These are phyloP conservation scores for Anomalospiza imberbis DNA, from an alignment of 2,797 vertebrate species.

Conservation along the genomic window DNA sequence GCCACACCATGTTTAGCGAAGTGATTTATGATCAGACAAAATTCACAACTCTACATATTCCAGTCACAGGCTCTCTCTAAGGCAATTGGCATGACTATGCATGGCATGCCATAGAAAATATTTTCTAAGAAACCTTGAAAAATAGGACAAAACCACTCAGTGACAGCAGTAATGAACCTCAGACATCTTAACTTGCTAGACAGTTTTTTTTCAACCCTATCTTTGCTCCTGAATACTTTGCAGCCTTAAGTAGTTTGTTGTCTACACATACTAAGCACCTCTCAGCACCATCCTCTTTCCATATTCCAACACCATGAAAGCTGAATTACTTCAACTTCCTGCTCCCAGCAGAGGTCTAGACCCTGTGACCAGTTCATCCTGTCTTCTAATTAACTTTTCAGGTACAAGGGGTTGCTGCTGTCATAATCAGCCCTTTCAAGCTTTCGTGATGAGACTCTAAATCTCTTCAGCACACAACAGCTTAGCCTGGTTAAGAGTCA, in stretches of 20 bases:
- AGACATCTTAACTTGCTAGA: background rate
- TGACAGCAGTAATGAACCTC: background rate
- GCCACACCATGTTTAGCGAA: background rate
- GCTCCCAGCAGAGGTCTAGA: background rate
- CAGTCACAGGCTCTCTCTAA: background rate
- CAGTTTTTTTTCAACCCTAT: background rate
- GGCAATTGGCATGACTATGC: background rate
- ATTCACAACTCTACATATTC: background rate
- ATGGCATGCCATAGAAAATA: background rate
- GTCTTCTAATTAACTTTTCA: background rate
- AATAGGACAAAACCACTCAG: background rate
- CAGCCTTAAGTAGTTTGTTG: background rate
- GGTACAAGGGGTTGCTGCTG: background rate
- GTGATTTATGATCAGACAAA: slow-evolving; percentile 11
- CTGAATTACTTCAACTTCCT: background rate
- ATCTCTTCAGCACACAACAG: background rate
- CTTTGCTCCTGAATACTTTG: background rate
- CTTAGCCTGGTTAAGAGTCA: accelerated
- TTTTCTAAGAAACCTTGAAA: background rate
- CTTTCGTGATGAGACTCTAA: background rate
- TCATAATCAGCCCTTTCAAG: background rate
- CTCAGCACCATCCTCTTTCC: background rate
- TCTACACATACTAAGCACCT: background rate
- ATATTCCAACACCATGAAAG: background rate
- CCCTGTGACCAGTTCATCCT: background rate